A percentile compares a stretch with the other conserved stretches of the same genome.
Conservation (phyloP, 2,888 invertebrate genomes). For the Cosmia trapezina region DNA sequence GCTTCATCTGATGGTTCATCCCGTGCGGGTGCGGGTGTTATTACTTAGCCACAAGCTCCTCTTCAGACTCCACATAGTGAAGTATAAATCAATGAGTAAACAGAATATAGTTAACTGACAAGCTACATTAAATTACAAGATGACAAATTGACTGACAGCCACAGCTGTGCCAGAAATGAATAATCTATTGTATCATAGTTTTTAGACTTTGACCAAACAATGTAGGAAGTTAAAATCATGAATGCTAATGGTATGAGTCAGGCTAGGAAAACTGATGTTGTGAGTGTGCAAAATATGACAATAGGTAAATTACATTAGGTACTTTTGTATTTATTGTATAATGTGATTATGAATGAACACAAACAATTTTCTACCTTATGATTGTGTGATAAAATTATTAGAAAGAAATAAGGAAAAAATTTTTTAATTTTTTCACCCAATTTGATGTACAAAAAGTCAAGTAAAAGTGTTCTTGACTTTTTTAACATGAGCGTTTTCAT, state of each 20-base stretch:
- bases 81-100: no score
- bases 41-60: no score
- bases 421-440: no score
- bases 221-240: constrained; percentile 27
- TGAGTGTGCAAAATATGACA: background rate
- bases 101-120: constrained; percentile 5
- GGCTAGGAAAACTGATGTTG: constrained; percentile 6
- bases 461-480: no score
- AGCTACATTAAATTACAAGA: background rate
- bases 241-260: constrained; percentile 36
- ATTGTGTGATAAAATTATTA: no score
- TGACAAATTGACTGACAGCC: constrained; percentile 12
- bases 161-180: constrained; percentile 11
- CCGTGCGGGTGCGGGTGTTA: no score
- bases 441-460: no score
- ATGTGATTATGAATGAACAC: background rate
- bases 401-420: no score
- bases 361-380: background rate
- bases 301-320: background rate
- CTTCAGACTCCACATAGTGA: no score
- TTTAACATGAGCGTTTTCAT: no score
- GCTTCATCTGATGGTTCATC: no score
- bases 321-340: constrained; percentile 18
- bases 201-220: constrained; percentile 24
- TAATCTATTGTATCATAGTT: constrained; percentile 13